Base-by-base conservation (phyloP, 2,888 invertebrate species). In the Hesperia comma region DNA sequence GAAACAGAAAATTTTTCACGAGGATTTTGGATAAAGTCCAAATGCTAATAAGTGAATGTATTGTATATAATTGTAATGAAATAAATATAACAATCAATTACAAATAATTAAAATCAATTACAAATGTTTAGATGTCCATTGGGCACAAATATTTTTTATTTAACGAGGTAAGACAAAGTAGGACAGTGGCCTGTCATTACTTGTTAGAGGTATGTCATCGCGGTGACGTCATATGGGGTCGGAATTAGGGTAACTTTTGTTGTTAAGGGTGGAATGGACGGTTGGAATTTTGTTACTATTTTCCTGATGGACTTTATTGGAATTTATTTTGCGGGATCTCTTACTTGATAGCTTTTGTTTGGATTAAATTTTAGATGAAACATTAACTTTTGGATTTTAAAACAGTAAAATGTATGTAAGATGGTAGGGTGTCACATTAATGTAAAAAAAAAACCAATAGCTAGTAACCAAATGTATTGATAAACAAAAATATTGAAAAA, bases 171-270 rank as follows among this genome's bases (percentile, higher is more conserved):
- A 57, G 60, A 46, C 56, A 53, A 62, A 63, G 66, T 49, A 58
- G 60, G 57, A 56, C 63, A 55, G 57, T 51, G 61, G 66, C 54
- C 62, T 63, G 66, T 66, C 66, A 60, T 66, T 66, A 60, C 58
- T 51, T 57, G 60, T 58, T 26, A 12, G 53, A 66, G 66, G 66
- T 60, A 60, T 66, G 66, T 67, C 67, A 67, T 46, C 67, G 54
- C 60, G 49, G 67, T 67, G 61, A 62, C 53, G 54, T 46, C 49
- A 61, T 61, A 55, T 17, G 54, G 61, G 55, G 46, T 14, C 26
- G 60, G 49, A 64, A 67, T 63, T 63, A 53, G 55, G 67, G 67
- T 61, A 54, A 56, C 7, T 61, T 69, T 61, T 33, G 40, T 64
- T 64, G 66, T 60, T 60, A 60, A 15, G 21, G 15, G 43, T 46